phyloP scores from a whole-genome alignment of 1,140 invertebrate species.

The Cherax destructor region DNA sequence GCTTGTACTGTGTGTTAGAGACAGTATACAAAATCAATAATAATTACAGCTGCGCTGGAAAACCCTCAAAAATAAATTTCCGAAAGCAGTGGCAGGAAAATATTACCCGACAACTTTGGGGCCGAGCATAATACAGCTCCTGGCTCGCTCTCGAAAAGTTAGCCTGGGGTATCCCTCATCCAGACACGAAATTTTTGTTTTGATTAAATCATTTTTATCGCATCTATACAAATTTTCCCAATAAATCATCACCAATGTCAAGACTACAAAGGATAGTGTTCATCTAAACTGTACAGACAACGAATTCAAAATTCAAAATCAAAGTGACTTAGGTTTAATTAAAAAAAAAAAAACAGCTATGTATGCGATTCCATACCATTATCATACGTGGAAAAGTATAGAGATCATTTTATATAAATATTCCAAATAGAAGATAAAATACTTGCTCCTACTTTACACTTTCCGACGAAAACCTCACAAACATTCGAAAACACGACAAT shows the following conservation, averaged over 20 bases:
- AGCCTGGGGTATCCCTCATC: constrained; percentile 30
- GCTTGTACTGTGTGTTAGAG: constrained; percentile 68
- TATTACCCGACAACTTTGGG: constrained; percentile 31
- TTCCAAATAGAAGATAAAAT: constrained; percentile 57
- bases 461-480: constrained; percentile 47
- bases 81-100: constrained; percentile 45
- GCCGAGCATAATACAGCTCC: constrained; percentile 6
- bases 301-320: constrained; percentile 48
- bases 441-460: constrained; percentile 60
- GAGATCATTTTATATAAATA: constrained; percentile 68
- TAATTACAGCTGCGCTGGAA: constrained; percentile 61
- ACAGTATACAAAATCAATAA: constrained; percentile 66
- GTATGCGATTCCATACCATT: constrained; percentile 54
- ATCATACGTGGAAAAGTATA: constrained; percentile 61
- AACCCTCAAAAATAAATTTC: constrained; percentile 34
- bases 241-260: constrained; percentile 55
- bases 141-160: constrained; percentile 17
- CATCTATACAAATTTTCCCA: constrained; percentile 54
- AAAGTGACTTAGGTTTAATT: constrained; percentile 43
- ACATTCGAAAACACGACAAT: constrained; percentile 46
- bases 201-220: constrained; percentile 62
- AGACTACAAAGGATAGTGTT: constrained; percentile 60
- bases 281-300: constrained; percentile 62
- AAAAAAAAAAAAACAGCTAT: constrained; percentile 36
- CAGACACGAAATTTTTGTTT: constrained; percentile 62